Evolutionary conservation across 2,888 invertebrate species (phyloP), one percentile per base, ranked within the genome.

Genomic region (Graphium colonna): DNA sequence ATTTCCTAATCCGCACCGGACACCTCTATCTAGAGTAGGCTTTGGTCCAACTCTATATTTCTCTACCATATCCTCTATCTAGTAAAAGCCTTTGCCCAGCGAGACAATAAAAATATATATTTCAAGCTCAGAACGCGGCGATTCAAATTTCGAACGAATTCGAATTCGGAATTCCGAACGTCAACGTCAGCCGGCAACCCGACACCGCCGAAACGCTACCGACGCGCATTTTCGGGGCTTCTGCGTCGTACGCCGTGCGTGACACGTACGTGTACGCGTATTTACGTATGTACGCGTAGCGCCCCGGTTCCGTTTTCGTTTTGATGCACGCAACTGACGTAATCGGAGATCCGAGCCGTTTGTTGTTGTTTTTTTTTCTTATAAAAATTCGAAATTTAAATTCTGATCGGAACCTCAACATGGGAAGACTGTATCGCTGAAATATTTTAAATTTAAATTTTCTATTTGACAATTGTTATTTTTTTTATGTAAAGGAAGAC

Each of bases 191-290:
- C 45, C 36, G 59, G 82, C 58, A 78, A 87, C 74, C 60, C 58
- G 79, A 87, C 78, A 85, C 85, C 85, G 70, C 75, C 80, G 70
- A 80, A 84, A 82, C 68, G 86, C 88, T 89, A 89, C 88, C 78
- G 86, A 71, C 68, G 62, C 68, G 85, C 88, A 87, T 80, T 85
- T 80, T 65, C 73, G 79, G 68, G 88, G 88, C 84, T 89, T 89
- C 84, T 65, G 61, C 72, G 21, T 21, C 21, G 21, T 21, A 21
- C 21, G 21, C 3, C 21, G 62, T 56, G 60, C 56, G 36, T 13
- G n/a, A n/a, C 13, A 9, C 36, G 13, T n/a, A 4, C 1, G 31
- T 9, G 31, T 7, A 3, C 57, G 58, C 59, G 62, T 64, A 63
- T 66, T 62, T 36, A 47, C 9, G 48, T 44, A 54, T 73, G 80